A percentile compares a stretch with the other conserved stretches of the same genome.
Evolutionary conservation across 2,888 invertebrate genomes (phyloP).

Genomic region (Philopedon plagiatum): DNA sequence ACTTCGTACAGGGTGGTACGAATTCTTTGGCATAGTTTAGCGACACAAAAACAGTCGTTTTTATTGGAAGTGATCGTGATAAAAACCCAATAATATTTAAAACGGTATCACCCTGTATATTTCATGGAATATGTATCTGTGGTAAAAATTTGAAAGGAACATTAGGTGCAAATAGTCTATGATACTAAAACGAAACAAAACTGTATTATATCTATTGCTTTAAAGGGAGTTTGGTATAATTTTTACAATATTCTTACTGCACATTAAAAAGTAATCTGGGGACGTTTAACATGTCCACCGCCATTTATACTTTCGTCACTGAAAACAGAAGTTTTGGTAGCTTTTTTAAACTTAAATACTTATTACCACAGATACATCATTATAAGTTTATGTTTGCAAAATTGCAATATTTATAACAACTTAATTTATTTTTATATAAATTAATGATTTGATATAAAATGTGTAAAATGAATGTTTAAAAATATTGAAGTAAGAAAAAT

Average conservation of each 20-base stretch:
- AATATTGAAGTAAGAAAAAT: slow-evolving; percentile 36
- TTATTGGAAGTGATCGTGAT: background rate
- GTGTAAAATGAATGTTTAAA: slow-evolving; percentile 26
- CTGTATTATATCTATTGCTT: no score
- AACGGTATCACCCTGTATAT: background rate
- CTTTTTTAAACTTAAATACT: no score
- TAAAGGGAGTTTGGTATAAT: no score
- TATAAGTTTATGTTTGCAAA: background rate
- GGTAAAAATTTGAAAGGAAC: background rate
- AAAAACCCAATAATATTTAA: background rate
- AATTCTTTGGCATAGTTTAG: background rate
- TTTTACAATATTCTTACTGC: no score
- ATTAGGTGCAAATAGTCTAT: no score
- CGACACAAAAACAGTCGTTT: background rate
- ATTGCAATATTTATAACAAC: background rate
- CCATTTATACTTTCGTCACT: no score
- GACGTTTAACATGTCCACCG: no score
- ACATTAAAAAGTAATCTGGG: no score
- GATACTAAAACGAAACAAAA: no score
- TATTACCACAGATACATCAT: slow-evolving; percentile 1
- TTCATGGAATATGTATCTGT: background rate
- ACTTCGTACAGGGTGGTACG: slow-evolving; percentile 32
- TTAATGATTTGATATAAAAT: slow-evolving; percentile 6
- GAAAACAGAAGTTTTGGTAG: no score
- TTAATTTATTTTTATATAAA: slow-evolving; percentile 17